Evolutionary conservation across 2,797 vertebrate species (phyloP).

Genomic region (Paguma larvata): DNA sequence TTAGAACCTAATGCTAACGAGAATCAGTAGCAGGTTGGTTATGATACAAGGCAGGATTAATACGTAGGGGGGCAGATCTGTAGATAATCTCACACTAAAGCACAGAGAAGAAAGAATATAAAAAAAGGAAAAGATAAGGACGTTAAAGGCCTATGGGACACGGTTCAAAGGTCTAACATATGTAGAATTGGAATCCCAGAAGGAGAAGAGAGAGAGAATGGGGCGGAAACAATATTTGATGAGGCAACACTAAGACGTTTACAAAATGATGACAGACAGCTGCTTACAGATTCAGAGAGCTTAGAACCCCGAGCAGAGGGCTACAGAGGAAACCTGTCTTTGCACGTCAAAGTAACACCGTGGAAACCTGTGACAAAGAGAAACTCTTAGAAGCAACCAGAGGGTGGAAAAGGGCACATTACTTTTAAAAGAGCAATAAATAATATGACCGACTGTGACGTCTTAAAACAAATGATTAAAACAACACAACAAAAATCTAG

Average conservation of each 20-base stretch:
- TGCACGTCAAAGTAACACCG: background rate
- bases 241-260: background rate
- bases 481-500: background rate
- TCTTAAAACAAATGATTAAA: background rate
- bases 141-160: background rate
- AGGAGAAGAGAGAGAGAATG: background rate
- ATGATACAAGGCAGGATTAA: background rate
- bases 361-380: background rate
- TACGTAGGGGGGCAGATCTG: background rate
- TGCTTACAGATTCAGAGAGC: background rate
- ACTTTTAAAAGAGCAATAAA: conserved; percentile 15
- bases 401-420: background rate
- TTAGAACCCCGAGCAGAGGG: background rate
- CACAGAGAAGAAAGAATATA: background rate
- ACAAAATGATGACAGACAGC: background rate
- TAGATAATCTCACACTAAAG: background rate
- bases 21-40: background rate
- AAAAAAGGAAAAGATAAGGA: background rate
- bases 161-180: background rate
- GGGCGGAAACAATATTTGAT: background rate
- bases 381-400: background rate
- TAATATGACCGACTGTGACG: background rate
- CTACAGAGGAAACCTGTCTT: background rate
- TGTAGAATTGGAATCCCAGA: background rate
- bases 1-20: background rate